Evolutionary conservation across 2,113 vertebrate genomes (phyloP).

Genomic region (Myotis lucifugus): DNA sequence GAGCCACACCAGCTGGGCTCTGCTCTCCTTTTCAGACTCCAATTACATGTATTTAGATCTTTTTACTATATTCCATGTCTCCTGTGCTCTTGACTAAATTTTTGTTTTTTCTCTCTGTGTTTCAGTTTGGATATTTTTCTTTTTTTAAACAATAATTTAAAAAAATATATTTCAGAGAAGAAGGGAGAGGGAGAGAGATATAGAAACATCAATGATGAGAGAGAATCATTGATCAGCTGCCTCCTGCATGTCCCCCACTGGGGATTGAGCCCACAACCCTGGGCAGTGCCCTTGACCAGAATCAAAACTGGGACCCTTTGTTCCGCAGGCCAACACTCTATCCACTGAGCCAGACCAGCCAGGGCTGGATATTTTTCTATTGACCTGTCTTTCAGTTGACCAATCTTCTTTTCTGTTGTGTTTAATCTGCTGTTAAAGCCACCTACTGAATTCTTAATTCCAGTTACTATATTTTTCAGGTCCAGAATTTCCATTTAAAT

Average conservation of each 20-base stretch:
- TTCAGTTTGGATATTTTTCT: neutral
- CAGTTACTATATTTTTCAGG: neutral
- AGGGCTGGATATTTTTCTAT: neutral
- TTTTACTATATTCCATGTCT: neutral
- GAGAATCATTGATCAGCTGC: too few species aligned
- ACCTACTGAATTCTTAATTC: slow-evolving; percentile 25
- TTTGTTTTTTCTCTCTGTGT: neutral
- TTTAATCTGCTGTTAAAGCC: neutral
- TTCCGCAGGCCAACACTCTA: too few species aligned
- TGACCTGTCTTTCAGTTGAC: neutral
- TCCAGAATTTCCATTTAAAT: slow-evolving; percentile 16
- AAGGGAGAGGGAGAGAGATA: too few species aligned
- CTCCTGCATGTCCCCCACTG: too few species aligned
- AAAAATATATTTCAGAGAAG: too few species aligned
- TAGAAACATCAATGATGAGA: too few species aligned
- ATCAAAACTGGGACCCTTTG: too few species aligned
- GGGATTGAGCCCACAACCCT: too few species aligned
- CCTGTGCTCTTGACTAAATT: neutral
- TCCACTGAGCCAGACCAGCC: too few species aligned
- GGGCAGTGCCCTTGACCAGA: too few species aligned
- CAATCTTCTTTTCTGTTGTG: neutral
- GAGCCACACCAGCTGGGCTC: too few species aligned
- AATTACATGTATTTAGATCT: neutral
- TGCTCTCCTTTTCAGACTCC: neutral
- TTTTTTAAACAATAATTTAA: too few species aligned